These are phyloP conservation scores for Myiopsitta monachus DNA, from an alignment of 2,113 vertebrate species.

Conservation along the genomic window DNA sequence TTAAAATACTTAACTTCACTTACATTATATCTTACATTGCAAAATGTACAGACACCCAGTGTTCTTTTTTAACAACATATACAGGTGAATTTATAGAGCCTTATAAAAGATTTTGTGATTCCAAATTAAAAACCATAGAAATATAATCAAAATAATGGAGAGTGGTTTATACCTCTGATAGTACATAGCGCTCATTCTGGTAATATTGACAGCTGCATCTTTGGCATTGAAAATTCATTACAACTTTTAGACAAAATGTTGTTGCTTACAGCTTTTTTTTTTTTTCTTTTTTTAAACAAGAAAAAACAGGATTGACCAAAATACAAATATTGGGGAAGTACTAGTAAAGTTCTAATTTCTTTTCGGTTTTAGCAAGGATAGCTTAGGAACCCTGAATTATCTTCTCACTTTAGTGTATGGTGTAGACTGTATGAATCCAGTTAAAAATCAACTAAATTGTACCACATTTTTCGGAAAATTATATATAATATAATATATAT, in stretches of 20 bases:
- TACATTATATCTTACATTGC: slow-evolving; percentile 81
- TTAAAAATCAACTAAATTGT: slow-evolving; percentile 85
- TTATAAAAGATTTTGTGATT: slow-evolving; percentile 76
- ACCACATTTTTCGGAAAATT: slow-evolving; percentile 88
- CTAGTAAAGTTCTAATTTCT: slow-evolving; percentile 66
- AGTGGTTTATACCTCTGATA: slow-evolving; percentile 73
- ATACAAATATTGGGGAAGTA: slow-evolving; percentile 71
- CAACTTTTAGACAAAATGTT: slow-evolving; percentile 76
- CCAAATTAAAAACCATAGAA: slow-evolving; percentile 81
- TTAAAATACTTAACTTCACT: slow-evolving; percentile 79
- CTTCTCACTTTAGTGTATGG: slow-evolving; percentile 72
- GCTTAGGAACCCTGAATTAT: slow-evolving; percentile 82
- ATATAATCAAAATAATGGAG: slow-evolving; percentile 75
- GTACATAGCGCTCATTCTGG: slow-evolving; percentile 73
- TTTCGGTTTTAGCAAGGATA: slow-evolving; percentile 71
- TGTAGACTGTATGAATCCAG: slow-evolving; percentile 76
- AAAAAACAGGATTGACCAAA: slow-evolving; percentile 73
- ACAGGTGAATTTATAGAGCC: slow-evolving; percentile 74
- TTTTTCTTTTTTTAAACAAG: slow-evolving; percentile 42
- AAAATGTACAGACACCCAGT: slow-evolving; percentile 83
- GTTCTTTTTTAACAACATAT: slow-evolving; percentile 77
- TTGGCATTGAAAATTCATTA: slow-evolving; percentile 85
- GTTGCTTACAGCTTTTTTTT: slow-evolving; percentile 69
- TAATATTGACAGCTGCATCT: slow-evolving; percentile 78
- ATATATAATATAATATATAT: slow-evolving; percentile 87